Evolutionary conservation across 2,888 invertebrate species (phyloP).

Genomic region (Ochlodes sylvanus): DNA sequence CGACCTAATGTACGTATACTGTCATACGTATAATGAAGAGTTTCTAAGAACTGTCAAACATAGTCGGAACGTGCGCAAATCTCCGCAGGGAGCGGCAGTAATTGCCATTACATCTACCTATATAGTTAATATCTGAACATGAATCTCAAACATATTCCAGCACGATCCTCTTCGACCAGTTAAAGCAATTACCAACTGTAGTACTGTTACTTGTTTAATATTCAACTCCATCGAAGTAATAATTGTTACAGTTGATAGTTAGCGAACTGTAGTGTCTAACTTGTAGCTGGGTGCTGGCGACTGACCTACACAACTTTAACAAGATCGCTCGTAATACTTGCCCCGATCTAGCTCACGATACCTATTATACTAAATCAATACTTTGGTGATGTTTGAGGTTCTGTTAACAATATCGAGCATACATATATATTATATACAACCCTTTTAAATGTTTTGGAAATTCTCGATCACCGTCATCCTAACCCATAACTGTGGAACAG

Average conservation of each 20-base stretch:
- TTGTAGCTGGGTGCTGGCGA: not conserved
- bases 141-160: not conserved
- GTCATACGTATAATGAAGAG: too few relatives aligned
- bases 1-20: too few relatives aligned
- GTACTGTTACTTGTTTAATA: conserved; percentile 7
- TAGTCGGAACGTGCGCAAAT: too few relatives aligned
- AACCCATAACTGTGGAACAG: too few relatives aligned
- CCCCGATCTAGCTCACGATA: not conserved
- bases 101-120: not conserved
- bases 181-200: conserved; percentile 3
- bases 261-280: not conserved
- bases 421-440: too few relatives aligned
- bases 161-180: not conserved
- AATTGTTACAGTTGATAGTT: conserved; percentile 9
- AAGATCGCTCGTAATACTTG: not conserved
- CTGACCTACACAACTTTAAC: conserved; percentile 4
- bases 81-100: too few relatives aligned
- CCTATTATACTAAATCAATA: not conserved
- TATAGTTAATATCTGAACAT: not conserved
- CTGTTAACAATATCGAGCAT: too few relatives aligned
- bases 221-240: conserved; percentile 7
- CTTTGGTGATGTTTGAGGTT: not conserved
- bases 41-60: too few relatives aligned
- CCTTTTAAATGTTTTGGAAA: too few relatives aligned
- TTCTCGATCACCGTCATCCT: too few relatives aligned